Evolutionary conservation across 1,140 invertebrate genomes (phyloP), one percentile per base, ranked within the genome.

Genomic region (Bombus consobrinus): DNA sequence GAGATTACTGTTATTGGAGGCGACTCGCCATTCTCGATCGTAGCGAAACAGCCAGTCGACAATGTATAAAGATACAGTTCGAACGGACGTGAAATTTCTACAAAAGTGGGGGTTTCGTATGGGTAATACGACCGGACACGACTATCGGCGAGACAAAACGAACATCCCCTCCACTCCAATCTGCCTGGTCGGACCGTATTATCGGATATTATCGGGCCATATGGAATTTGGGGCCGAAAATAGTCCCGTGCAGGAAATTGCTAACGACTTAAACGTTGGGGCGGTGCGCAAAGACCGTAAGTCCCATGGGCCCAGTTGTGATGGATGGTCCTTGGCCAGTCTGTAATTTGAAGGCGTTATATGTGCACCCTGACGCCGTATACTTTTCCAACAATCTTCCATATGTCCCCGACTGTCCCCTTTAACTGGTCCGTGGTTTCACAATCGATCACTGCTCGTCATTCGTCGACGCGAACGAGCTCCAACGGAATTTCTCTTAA

Each of bases 211-310:
- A 94, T 94, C 93, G 93, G 91, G 86, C 93, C 94, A 95, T 95
- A 95, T 94, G 94, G 94, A 95, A 95, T 95, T 95, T 95, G 89
- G 93, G 92, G 76, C 89, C 88, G 86, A 93, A 94, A 94, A 94
- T 93, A 94, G 94, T 94, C 90, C 91, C 91, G 93, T 90, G 94
- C 94, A 95, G 95, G 94, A 95, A 95, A 95, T 95, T 95, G 92
- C 95, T 95, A 95, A 95, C 94, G 93, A 95, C 94, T 95, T 95
- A 95, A 95, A 95, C 93, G 93, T 88, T 93, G 93, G 94, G 94
- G 94, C 94, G 94, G 92, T 93, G 85, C 92, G 81, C 73, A 78
- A 88, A 87, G 91, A 91, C 90, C 88, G 91, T 91, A 88, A 85
- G 88, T 93, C 92, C 90, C 84, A 87, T 85, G 90, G 88, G 88